These are phyloP conservation scores for Gorilla gorilla DNA, from an alignment of 2,113 vertebrate species.

Conservation along the genomic window DNA sequence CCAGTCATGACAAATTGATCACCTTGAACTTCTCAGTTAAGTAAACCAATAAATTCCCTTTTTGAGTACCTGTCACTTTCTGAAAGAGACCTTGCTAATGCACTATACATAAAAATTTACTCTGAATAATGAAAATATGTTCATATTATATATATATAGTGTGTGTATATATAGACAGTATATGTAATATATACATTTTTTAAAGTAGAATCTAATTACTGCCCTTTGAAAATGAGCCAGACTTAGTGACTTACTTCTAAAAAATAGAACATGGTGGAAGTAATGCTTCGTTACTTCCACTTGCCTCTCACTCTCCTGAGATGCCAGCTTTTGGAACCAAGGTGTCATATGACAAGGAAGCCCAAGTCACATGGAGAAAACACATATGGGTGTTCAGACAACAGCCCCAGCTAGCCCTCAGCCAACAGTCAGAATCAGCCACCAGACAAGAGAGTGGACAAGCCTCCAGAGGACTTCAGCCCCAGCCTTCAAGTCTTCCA, in stretches of 20 bases:
- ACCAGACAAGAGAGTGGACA: not conserved
- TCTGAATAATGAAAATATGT: not conserved
- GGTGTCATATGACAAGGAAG: not conserved
- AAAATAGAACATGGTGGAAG: not conserved
- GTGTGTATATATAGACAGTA: no score
- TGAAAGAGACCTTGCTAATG: slow-evolving; percentile 28
- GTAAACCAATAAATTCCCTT: not conserved
- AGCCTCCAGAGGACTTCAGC: not conserved
- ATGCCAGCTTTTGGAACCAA: not conserved
- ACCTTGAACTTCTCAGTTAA: slow-evolving; percentile 18
- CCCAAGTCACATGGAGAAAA: not conserved
- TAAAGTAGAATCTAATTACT: not conserved
- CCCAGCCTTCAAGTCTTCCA: not conserved
- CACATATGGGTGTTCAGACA: not conserved
- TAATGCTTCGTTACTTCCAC: not conserved
- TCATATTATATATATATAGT: not conserved
- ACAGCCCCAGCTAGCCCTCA: not conserved
- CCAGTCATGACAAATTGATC: not conserved
- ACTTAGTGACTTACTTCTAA: not conserved
- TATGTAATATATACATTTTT: no score
- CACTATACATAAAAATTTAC: not conserved
- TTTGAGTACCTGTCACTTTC: not conserved
- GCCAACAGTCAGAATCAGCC: not conserved
- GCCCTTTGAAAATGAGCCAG: not conserved
- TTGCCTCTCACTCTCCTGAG: not conserved